Percentiles rank a stretch among this genome's conserved stretches.
Evolutionary conservation across 2,113 vertebrate genomes (phyloP).

Genomic region (Meles meles): DNA sequence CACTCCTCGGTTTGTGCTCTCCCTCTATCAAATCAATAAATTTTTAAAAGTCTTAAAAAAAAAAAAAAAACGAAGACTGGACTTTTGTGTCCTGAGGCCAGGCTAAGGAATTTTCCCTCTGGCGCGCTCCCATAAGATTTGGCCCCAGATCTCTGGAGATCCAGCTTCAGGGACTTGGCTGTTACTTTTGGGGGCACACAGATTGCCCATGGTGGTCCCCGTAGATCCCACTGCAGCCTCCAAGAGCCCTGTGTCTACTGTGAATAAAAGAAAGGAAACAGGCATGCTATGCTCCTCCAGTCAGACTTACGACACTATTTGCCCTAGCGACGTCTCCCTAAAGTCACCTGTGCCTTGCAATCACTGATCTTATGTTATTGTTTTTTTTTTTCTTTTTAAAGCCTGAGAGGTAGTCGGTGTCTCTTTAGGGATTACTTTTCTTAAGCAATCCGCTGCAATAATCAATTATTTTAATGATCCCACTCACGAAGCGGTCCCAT

Average conservation of each 20-base stretch:
- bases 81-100: not conserved
- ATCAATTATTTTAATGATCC: slow-evolving; percentile 60
- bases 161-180: not conserved
- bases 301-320: not conserved
- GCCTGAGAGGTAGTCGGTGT: not conserved
- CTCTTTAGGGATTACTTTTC: slow-evolving; percentile 11
- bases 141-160: not conserved
- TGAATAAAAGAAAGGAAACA: not conserved
- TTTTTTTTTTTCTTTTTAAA: not conserved
- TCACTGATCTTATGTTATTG: not conserved
- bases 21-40: not conserved
- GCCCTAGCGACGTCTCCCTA: not conserved
- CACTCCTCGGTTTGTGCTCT: not conserved
- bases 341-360: not conserved
- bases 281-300: not conserved
- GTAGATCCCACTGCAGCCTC: not conserved
- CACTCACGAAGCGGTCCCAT: not conserved
- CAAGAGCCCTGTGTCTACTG: not conserved
- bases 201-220: not conserved
- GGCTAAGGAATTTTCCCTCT: not conserved
- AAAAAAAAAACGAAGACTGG: not conserved
- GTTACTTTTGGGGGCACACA: not conserved
- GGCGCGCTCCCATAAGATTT: not conserved
- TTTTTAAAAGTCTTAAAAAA: not conserved
- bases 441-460: not conserved